These are phyloP conservation scores for Orchesella cincta DNA, from an alignment of 1,140 invertebrate species.

Conservation along the genomic window DNA sequence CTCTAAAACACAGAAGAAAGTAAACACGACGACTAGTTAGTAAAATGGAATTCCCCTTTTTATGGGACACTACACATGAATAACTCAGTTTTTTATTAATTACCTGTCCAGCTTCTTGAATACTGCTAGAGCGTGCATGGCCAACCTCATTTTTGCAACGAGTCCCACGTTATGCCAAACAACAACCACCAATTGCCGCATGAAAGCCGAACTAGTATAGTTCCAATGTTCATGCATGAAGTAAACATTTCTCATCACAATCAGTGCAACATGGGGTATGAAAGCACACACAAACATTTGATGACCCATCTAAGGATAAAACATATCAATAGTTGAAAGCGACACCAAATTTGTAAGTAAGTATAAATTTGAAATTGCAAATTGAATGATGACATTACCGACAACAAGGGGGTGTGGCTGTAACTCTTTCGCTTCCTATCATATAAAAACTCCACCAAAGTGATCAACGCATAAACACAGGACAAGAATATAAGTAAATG, in stretches of 20 bases:
- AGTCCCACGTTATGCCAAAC: slow-evolving; percentile 7
- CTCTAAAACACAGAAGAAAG: not conserved
- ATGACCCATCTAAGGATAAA: not conserved
- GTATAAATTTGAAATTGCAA: not conserved
- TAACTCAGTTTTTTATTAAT: not conserved
- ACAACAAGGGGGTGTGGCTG: not conserved
- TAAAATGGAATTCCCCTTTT: too few relatives aligned
- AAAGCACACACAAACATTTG: not conserved
- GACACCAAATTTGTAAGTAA: not conserved
- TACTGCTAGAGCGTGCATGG: not conserved
- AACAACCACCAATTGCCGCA: not conserved
- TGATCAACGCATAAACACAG: not conserved
- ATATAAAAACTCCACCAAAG: not conserved
- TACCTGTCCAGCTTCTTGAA: slow-evolving; percentile 7
- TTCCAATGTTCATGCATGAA: not conserved
- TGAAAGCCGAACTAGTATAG: not conserved
- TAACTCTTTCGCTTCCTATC: not conserved
- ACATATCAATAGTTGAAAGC: not conserved
- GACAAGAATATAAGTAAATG: slow-evolving; percentile 10
- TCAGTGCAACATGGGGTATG: not conserved
- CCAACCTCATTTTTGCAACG: slow-evolving; percentile 10
- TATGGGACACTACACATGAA: not conserved
- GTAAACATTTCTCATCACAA: slow-evolving; percentile 3
- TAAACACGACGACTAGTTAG: too few relatives aligned
- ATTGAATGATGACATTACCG: not conserved